Base-by-base conservation (phyloP, 2,888 invertebrate genomes). In the Linhomoeus sp. region DNA sequence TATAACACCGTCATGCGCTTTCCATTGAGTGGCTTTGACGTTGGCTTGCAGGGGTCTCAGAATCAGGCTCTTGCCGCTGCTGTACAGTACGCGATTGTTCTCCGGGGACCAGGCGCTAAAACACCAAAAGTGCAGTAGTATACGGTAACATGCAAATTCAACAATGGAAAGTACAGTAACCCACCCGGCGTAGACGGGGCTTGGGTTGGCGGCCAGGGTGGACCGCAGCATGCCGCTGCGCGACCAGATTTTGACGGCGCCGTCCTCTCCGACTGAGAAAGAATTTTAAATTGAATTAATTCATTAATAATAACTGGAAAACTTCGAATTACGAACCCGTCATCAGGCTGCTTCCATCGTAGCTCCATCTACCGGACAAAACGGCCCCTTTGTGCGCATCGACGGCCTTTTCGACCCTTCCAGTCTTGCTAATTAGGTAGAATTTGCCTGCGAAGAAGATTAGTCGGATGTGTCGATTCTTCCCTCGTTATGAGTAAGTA, bases 231-330 rank as follows among this genome's bases (percentile, higher is more conserved):
- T 71, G 17, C 92, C 94, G 59, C 82, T 85, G 41, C 88, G 74
- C 0, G 94, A 94, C 94, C 94, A 97, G 50, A 94, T 79, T 70
- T 92, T 92, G 2, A 94, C 78, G 48, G 78, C 76, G 1, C 94
- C 97, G 70, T 97, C 97, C 72, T 99, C 94, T 0, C 92, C 92
- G 51, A 81, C 90, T 80, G 66, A 20, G 49, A 49, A 33, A 46
- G 39, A 44, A 44, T 39, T n/a, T 15, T 20, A 19, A 20, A 17
- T 41, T 14, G 9, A 17, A 17, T 15, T 15, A 7, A 17, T 5
- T 5, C 3, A 15, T 12, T 37, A 37, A 3, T 5, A 43, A 44
- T 40, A 7, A 49, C 1, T 25, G 9, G 33, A 2, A 41, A 35
- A 22, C 24, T n/a, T 45, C 3, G 45, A 17, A 17, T 40, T 45